phyloP scores from a whole-genome alignment of 2,888 invertebrate species.

The Fabriciana adippe region DNA sequence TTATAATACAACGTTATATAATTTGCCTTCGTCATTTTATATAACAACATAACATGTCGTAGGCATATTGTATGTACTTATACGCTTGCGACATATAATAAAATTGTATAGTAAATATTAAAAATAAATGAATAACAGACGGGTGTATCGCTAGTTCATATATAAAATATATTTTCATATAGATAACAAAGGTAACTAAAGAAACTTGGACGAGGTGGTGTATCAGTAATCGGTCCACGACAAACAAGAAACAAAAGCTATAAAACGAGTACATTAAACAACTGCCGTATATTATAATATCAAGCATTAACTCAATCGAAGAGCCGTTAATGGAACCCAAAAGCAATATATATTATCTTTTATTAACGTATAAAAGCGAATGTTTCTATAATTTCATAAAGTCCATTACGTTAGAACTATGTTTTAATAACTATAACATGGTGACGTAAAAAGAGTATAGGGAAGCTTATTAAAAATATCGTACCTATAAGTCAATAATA shows the following conservation, averaged over 20 bases:
- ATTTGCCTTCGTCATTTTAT: no score
- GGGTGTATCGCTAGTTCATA: no score
- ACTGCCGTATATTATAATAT: constrained; percentile 39
- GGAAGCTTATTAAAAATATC: no score
- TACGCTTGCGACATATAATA: no score
- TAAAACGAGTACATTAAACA: constrained; percentile 42
- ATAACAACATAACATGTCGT: no score
- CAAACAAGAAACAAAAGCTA: constrained; percentile 38
- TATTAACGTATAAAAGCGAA: constrained; percentile 23
- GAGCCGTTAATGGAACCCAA: constrained; percentile 35
- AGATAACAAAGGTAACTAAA: constrained; percentile 11
- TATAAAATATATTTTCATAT: background rate
- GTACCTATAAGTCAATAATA: no score
- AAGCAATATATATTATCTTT: constrained; percentile 27
- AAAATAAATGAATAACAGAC: no score
- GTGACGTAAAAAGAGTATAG: no score
- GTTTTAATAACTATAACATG: background rate
- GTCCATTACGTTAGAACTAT: background rate
- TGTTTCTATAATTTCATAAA: background rate
- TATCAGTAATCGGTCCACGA: constrained; percentile 30
- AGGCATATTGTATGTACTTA: no score
- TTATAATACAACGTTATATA: no score
- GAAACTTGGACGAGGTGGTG: constrained; percentile 23
- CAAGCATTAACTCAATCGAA: constrained; percentile 39
- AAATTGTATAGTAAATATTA: no score